Percentiles rank a stretch among this genome's conserved stretches.
Evolutionary conservation across 2,113 vertebrate species (phyloP).

Genomic region (Eolophus roseicapilla): DNA sequence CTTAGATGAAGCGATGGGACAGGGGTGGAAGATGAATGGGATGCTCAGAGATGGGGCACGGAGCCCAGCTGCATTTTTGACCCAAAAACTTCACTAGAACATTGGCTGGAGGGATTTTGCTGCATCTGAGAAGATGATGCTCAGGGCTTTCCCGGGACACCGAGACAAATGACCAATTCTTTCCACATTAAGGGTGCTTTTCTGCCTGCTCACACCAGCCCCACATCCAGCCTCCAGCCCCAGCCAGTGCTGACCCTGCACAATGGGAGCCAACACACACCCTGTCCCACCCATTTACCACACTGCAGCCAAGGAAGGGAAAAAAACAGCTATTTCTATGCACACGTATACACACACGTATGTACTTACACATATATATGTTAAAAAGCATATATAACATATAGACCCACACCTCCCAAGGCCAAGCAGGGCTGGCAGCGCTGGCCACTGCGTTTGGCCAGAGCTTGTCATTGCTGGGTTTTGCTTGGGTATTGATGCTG

Average conservation of each 20-base stretch:
- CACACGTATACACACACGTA: accelerated
- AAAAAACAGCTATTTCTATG: accelerated
- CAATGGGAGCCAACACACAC: neutral
- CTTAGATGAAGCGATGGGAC: neutral
- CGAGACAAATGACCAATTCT: conserved; percentile 49
- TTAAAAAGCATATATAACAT: accelerated
- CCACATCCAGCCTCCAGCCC: neutral
- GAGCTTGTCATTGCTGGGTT: neutral
- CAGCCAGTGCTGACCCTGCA: neutral
- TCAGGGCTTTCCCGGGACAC: conserved; percentile 46
- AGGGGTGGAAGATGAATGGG: neutral
- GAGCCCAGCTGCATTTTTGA: neutral
- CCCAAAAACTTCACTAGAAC: neutral
- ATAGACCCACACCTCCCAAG: neutral
- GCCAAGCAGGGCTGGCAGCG: neutral
- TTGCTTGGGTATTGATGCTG: neutral
- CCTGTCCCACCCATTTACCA: accelerated
- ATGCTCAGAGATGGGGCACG: neutral
- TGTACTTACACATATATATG: accelerated
- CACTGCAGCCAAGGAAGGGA: neutral
- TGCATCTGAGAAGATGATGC: neutral
- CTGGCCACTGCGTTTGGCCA: accelerated
- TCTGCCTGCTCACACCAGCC: neutral
- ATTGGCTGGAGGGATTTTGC: neutral
- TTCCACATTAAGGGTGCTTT: neutral